Evolutionary conservation across 2,888 invertebrate genomes (phyloP).

Genomic region (Phortica magna): DNA sequence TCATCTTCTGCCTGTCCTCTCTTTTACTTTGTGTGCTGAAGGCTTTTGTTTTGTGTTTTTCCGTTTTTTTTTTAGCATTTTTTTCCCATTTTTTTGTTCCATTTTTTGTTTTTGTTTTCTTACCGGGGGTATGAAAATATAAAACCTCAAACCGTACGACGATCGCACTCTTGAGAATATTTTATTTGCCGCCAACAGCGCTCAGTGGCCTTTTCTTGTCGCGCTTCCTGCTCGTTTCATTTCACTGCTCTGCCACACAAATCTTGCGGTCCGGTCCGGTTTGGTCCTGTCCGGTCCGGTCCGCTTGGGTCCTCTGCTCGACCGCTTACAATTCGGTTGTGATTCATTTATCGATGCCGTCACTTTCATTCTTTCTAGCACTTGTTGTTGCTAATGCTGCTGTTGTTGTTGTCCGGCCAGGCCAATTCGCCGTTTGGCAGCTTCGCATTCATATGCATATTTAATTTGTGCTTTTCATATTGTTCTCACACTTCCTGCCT

Average conservation of each 20-base stretch:
- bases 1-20: too few species aligned
- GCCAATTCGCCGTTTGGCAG: constrained; percentile 52
- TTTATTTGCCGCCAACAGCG: constrained; percentile 16
- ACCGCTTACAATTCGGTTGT: not conserved
- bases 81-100: not conserved
- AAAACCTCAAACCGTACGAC: constrained; percentile 51
- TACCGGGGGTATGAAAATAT: not conserved
- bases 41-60: too few species aligned
- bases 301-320: not conserved
- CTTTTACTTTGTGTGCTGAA: too few species aligned
- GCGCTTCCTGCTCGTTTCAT: not conserved
- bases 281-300: not conserved
- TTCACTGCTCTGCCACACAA: not conserved
- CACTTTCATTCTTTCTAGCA: constrained; percentile 10
- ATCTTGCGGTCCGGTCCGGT: not conserved
- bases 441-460: constrained; percentile 72
- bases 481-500: constrained; percentile 49
- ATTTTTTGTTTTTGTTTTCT: not conserved
- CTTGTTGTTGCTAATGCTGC: constrained; percentile 34
- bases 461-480: constrained; percentile 57
- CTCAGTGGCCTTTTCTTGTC: not conserved
- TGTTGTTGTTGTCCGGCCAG: not conserved
- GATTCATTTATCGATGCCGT: not conserved
- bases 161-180: constrained; percentile 63
- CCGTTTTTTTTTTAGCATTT: too few species aligned